phyloP scores from a whole-genome alignment of 2,113 vertebrate genomes.

The Trochalopteron elliotii region DNA sequence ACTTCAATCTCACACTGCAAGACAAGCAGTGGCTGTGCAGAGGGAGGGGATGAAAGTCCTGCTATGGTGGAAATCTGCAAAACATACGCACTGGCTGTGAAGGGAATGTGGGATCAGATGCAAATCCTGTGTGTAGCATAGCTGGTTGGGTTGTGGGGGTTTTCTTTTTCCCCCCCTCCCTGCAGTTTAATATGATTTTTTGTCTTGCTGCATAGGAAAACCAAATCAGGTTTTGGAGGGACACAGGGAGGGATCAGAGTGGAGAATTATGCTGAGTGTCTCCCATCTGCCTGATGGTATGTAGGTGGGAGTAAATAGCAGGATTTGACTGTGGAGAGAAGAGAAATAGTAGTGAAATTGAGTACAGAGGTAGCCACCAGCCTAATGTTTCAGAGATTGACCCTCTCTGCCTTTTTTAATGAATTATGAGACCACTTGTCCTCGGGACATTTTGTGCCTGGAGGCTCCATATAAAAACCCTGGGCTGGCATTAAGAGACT shows the following conservation, averaged over 20 bases:
- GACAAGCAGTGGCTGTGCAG: slow-evolving; percentile 30
- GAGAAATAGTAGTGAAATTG: not conserved
- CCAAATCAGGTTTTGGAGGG: slow-evolving; percentile 7
- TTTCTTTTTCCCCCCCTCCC: not conserved
- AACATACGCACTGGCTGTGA: not conserved
- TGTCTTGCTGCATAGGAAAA: slow-evolving; percentile 3
- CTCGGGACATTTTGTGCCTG: not conserved
- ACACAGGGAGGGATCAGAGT: not conserved
- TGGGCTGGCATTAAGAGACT: not conserved
- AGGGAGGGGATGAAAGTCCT: slow-evolving; percentile 49
- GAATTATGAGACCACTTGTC: not conserved
- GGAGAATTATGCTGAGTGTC: not conserved
- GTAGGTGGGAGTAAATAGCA: not conserved
- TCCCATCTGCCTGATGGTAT: not conserved
- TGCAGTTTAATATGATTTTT: slow-evolving; percentile 23
- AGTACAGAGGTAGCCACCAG: not conserved
- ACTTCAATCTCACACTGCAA: slow-evolving; percentile 46
- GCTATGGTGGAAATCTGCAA: not conserved
- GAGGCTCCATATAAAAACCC: not conserved
- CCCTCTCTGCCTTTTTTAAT: slow-evolving; percentile 6
- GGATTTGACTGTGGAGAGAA: not conserved
- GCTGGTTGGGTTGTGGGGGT: not conserved
- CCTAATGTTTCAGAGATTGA: not conserved
- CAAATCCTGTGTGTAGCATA: not conserved
- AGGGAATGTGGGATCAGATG: slow-evolving; percentile 28